Evolutionary conservation across 2,113 vertebrate genomes (phyloP).

Genomic region (Calypte anna): DNA sequence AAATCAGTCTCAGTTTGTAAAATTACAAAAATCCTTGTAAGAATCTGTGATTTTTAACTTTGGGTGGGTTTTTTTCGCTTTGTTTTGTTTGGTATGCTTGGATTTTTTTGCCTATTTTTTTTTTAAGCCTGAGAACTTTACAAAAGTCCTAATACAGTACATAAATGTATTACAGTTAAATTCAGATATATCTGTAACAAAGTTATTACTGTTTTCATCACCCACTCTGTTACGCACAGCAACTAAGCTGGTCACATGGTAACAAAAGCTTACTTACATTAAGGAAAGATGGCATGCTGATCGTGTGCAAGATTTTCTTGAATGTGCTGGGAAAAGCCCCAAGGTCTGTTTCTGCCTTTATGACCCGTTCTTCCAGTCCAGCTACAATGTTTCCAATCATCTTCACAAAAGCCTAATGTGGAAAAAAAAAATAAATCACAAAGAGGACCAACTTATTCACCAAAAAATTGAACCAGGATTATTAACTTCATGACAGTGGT

Average conservation of each 20-base stretch:
- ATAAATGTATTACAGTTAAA: neutral
- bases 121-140: neutral
- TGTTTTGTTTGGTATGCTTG: no score
- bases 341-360: slow-evolving; percentile 88
- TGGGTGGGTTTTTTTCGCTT: no score
- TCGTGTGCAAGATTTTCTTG: slow-evolving; percentile 87
- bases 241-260: neutral
- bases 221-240: neutral
- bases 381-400: slow-evolving; percentile 86
- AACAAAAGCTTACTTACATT: slow-evolving; percentile 73
- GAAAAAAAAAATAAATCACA: neutral
- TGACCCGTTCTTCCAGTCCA: slow-evolving; percentile 89
- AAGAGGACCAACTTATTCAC: neutral
- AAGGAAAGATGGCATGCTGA: slow-evolving; percentile 86
- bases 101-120: neutral
- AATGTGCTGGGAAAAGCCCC: slow-evolving; percentile 87
- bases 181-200: neutral
- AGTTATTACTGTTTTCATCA: neutral
- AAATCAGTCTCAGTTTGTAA: neutral
- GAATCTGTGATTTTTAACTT: neutral
- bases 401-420: slow-evolving; percentile 86
- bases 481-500: neutral
- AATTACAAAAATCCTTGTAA: neutral
- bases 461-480: neutral
- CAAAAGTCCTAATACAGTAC: neutral